Conservation (phyloP, 2,797 vertebrate genomes). For the Eleutherodactylus coqui region DNA sequence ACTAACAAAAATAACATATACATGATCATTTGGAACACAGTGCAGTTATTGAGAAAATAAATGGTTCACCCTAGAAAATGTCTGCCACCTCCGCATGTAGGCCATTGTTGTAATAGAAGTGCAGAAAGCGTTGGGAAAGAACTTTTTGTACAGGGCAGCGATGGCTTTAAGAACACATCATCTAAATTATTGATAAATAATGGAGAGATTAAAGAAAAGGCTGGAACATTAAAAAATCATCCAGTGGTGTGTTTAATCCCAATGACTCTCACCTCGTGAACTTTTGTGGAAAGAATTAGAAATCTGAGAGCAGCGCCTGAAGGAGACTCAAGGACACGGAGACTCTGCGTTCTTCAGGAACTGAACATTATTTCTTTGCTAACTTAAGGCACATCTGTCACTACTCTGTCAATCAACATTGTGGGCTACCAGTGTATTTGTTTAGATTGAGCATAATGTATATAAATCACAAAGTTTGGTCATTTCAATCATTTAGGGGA, state of each 20-base stretch:
- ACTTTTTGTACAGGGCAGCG: neutral
- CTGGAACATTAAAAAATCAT: conserved; percentile 25
- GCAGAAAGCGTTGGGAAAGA: neutral
- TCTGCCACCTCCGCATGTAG: neutral
- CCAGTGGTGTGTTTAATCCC: neutral
- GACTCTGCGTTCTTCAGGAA: neutral
- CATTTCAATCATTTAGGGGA: neutral
- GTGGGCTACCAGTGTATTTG: neutral
- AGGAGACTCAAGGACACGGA: conserved; percentile 17
- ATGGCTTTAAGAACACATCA: neutral
- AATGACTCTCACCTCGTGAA: conserved; percentile 16
- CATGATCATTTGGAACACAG: too few species aligned
- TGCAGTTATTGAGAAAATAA: too few species aligned
- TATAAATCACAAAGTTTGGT: neutral
- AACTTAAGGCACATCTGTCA: neutral
- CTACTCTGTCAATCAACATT: neutral
- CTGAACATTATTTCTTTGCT: neutral
- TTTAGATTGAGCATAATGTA: neutral
- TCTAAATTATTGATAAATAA: conserved; percentile 14
- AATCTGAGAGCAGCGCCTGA: conserved; percentile 19
- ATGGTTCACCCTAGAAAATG: neutral
- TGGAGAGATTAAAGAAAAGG: conserved; percentile 8
- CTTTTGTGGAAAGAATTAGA: conserved; percentile 28
- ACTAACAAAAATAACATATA: neutral
- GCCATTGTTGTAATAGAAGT: too few species aligned